Evolutionary conservation across 2,113 vertebrate species (phyloP).

Genomic region (Irena cyanogastra): DNA sequence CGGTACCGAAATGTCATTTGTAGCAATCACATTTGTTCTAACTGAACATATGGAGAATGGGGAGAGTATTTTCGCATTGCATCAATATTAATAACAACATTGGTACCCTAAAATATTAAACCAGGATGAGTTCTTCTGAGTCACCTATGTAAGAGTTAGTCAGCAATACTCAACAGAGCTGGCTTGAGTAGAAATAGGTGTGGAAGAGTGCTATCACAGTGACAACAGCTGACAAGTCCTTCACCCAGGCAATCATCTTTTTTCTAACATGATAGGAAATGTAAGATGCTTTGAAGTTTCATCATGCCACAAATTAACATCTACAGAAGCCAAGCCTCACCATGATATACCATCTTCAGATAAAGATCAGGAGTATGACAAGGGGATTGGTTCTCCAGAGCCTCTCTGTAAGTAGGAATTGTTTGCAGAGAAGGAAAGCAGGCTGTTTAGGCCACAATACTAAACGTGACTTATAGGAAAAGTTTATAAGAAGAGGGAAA

Average conservation of each 20-base stretch:
- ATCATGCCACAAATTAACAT: background rate
- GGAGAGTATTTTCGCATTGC: background rate
- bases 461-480: background rate
- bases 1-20: background rate
- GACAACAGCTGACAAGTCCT: background rate
- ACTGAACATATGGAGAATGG: background rate
- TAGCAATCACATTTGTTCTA: background rate
- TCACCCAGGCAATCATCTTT: background rate
- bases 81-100: background rate
- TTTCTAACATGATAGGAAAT: background rate
- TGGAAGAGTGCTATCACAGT: background rate
- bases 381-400: background rate
- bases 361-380: background rate
- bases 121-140: background rate
- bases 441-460: background rate
- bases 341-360: background rate
- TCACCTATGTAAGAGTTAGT: background rate
- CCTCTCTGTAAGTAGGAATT: background rate
- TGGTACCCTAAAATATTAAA: background rate
- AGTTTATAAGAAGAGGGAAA: no score
- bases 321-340: background rate
- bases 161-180: background rate
- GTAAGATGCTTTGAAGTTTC: background rate
- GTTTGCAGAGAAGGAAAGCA: background rate
- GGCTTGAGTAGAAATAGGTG: background rate